Conservation (phyloP, 2,113 vertebrate genomes). For the Thinocorus orbignyianus region DNA sequence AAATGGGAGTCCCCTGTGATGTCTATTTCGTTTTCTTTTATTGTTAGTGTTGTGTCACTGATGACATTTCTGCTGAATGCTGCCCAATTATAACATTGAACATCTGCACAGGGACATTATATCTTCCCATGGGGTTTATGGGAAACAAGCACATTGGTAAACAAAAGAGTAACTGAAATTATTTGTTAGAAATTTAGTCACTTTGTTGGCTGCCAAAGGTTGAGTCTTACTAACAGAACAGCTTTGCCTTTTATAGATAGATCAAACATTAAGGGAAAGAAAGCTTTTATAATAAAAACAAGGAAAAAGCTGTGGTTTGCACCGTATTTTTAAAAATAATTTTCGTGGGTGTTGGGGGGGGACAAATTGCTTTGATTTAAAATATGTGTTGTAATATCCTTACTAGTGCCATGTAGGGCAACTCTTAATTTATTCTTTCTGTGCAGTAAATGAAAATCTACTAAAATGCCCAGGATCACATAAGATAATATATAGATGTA, state of each 20-base stretch:
- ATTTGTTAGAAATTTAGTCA: slow-evolving; percentile 39
- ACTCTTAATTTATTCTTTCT: slow-evolving; percentile 34
- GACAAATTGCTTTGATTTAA: slow-evolving; percentile 7
- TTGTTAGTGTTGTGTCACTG: slow-evolving; percentile 42
- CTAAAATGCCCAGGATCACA: neutral
- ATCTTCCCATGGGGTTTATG: slow-evolving; percentile 4
- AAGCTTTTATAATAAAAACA: neutral
- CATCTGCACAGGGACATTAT: slow-evolving; percentile 25
- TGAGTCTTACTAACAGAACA: slow-evolving; percentile 29
- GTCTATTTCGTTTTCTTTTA: slow-evolving; percentile 44
- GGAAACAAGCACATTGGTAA: slow-evolving; percentile 25
- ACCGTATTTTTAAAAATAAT: slow-evolving; percentile 18
- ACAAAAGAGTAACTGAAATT: slow-evolving; percentile 38
- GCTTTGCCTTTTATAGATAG: slow-evolving; percentile 19
- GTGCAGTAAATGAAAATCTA: slow-evolving; percentile 30
- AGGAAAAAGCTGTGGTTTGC: slow-evolving; percentile 3
- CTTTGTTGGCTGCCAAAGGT: slow-evolving; percentile 55
- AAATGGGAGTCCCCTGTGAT: slow-evolving; percentile 63
- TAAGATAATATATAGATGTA: neutral
- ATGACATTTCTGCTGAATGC: slow-evolving; percentile 56
- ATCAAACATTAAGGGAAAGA: slow-evolving; percentile 54
- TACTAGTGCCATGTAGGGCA: neutral
- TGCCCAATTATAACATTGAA: slow-evolving; percentile 56
- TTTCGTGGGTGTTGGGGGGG: neutral
- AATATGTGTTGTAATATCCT: slow-evolving; percentile 1